These are phyloP conservation scores for Dicycla oo DNA, from an alignment of 2,888 invertebrate genomes.

Conservation along the genomic window DNA sequence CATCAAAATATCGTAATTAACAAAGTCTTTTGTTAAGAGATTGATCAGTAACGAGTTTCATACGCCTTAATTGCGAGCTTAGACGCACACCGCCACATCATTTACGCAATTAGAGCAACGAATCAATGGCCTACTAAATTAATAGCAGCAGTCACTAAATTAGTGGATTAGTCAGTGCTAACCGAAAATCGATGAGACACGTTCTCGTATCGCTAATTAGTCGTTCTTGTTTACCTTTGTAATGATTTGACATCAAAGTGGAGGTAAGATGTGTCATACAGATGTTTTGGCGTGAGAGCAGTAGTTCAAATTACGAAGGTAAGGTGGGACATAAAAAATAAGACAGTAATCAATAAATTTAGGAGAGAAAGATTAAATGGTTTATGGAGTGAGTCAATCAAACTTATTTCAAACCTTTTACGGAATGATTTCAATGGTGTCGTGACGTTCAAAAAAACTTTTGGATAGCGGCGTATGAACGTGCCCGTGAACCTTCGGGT, in stretches of 20 bases:
- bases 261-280: conserved; percentile 56
- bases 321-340: neutral
- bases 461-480: no score
- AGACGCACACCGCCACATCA: conserved; percentile 53
- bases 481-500: no score
- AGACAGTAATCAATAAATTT: no score
- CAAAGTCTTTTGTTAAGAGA: conserved; percentile 51
- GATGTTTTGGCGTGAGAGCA: neutral
- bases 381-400: no score
- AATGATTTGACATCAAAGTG: conserved; percentile 83
- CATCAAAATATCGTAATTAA: conserved; percentile 56
- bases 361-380: no score
- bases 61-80: conserved; percentile 48
- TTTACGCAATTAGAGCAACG: conserved; percentile 62
- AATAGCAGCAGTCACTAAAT: conserved; percentile 79
- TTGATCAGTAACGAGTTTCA: conserved; percentile 35
- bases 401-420: no score
- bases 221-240: conserved; percentile 81
- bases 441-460: no score
- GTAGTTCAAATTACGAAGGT: neutral
- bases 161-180: conserved; percentile 78
- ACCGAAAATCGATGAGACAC: conserved; percentile 78
- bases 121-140: conserved; percentile 75
- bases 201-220: conserved; percentile 84
- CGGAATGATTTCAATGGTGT: no score